Evolutionary conservation across 2,797 vertebrate genomes (phyloP).

Genomic region (Oreortyx pictus): DNA sequence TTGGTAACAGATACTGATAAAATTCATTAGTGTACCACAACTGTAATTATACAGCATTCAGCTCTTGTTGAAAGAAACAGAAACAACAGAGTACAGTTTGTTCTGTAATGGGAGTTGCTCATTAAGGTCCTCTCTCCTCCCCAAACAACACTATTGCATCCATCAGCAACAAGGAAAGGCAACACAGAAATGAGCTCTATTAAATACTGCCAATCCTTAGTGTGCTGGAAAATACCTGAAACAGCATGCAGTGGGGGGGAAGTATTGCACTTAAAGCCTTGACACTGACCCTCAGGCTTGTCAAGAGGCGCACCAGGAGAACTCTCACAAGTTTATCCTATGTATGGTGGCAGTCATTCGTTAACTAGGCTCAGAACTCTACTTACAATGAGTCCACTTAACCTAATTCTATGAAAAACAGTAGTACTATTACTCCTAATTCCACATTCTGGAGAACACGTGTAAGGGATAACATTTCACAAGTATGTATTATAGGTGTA

Average conservation of each 20-base stretch:
- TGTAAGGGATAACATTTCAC: neutral
- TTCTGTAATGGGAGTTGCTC: neutral
- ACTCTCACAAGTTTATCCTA: neutral
- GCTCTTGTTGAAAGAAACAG: neutral
- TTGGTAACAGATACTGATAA: neutral
- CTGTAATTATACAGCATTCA: neutral
- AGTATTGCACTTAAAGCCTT: neutral
- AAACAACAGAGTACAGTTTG: neutral
- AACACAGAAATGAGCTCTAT: neutral
- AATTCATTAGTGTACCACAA: neutral
- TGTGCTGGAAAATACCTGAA: neutral
- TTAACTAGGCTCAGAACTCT: neutral
- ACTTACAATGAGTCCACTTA: neutral
- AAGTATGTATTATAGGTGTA: neutral
- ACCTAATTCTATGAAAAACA: neutral
- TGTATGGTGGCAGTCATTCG: neutral
- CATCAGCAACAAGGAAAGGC: neutral
- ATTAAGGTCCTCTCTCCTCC: fast-evolving
- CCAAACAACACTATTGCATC: neutral
- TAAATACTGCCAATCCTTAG: neutral
- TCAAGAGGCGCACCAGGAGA: neutral
- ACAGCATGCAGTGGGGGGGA: fast-evolving
- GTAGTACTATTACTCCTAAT: neutral
- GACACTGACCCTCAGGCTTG: neutral
- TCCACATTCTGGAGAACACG: neutral